Conservation (phyloP, 37 sponge, comb jelly and placozoan genomes). For the Beroe forskalii region DNA sequence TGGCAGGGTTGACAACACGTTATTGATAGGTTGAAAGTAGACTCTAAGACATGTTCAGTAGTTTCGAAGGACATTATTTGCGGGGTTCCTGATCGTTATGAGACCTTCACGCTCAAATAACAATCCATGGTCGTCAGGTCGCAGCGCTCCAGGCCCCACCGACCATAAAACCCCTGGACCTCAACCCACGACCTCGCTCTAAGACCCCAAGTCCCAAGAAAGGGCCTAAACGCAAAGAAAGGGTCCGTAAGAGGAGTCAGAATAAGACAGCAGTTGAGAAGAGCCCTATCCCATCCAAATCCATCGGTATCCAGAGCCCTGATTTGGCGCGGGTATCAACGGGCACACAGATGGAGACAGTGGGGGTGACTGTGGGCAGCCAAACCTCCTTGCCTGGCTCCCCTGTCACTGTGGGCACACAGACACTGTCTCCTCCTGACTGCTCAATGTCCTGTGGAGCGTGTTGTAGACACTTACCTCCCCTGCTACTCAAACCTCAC, state of each 20-base stretch:
- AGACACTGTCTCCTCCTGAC: constrained; percentile 29
- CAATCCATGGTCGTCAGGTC: not conserved
- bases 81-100: too few species aligned
- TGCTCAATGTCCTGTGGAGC: not conserved
- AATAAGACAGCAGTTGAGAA: not conserved
- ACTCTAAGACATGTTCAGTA: too few species aligned
- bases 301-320: not conserved
- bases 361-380: not conserved
- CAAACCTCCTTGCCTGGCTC: not conserved
- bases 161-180: not conserved
- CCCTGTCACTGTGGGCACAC: constrained; percentile 5
- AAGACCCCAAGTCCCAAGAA: constrained; percentile 3
- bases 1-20: too few species aligned
- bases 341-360: not conserved
- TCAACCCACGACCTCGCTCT: not conserved
- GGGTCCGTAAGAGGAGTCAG: not conserved
- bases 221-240: constrained; percentile 14
- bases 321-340: not conserved
- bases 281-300: too few species aligned
- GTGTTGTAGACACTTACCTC: constrained; percentile 29
- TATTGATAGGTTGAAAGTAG: too few species aligned
- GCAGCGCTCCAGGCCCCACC: not conserved
- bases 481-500: constrained; percentile 24
- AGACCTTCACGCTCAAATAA: too few species aligned
- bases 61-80: too few species aligned